Percentiles rank a stretch among this genome's conserved stretches.
Evolutionary conservation across 2,888 invertebrate genomes (phyloP).

Genomic region (Apeira syringaria): DNA sequence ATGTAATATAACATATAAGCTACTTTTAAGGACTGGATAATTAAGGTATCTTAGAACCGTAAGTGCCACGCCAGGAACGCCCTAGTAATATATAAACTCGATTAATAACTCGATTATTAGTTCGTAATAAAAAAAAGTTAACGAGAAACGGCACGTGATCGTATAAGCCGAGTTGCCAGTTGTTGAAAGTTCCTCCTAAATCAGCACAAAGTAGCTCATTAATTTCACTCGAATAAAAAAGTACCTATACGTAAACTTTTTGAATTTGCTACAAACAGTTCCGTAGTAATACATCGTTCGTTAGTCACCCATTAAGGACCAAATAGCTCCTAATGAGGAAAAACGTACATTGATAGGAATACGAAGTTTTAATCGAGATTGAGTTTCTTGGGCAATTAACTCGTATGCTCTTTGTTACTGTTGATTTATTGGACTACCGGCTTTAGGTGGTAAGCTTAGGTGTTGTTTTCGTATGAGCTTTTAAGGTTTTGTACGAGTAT

Average conservation of each 20-base stretch:
- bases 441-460: constrained; percentile 2
- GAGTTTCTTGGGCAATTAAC: constrained; percentile 59
- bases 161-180: constrained; percentile 10
- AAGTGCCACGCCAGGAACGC: too few relatives aligned
- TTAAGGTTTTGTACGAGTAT: neutral
- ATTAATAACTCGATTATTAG: too few relatives aligned
- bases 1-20: too few relatives aligned
- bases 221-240: constrained; percentile 16
- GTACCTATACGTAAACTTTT: constrained; percentile 9
- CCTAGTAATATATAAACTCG: too few relatives aligned
- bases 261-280: constrained; percentile 17
- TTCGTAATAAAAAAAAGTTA: too few relatives aligned
- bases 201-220: constrained; percentile 19
- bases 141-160: constrained; percentile 3
- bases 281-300: constrained; percentile 46
- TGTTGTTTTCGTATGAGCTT: neutral
- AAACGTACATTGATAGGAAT: constrained; percentile 56
- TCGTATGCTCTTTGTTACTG: constrained; percentile 49
- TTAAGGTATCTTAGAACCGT: too few relatives aligned
- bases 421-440: constrained; percentile 25
- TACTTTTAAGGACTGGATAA: too few relatives aligned
- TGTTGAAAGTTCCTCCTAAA: constrained; percentile 3
- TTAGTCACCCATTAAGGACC: constrained; percentile 52
- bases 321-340: constrained; percentile 60
- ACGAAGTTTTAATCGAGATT: constrained; percentile 47